These are phyloP conservation scores for Epinephelus coioides DNA, from an alignment of 2,797 vertebrate genomes.

Conservation along the genomic window DNA sequence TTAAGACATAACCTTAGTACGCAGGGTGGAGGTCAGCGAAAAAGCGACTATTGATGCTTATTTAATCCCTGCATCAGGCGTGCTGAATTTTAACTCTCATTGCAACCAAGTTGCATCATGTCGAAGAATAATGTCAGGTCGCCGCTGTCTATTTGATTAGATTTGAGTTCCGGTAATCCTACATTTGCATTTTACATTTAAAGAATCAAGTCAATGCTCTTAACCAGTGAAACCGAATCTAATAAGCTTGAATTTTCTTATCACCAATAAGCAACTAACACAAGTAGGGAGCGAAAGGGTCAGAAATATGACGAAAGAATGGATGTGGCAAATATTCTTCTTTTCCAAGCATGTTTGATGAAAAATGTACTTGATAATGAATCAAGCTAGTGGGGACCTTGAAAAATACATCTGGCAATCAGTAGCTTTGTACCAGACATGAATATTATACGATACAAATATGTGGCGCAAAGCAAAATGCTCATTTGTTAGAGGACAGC, in stretches of 20 bases:
- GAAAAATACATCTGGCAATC: slow-evolving; percentile 17
- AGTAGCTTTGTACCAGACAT: slow-evolving; percentile 8
- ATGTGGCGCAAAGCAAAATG: slow-evolving; percentile 32
- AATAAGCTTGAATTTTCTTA: slow-evolving; percentile 20
- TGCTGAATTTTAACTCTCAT: slow-evolving; percentile 62
- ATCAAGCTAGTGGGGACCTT: slow-evolving; percentile 12
- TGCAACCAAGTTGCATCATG: slow-evolving; percentile 81
- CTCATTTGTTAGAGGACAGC: slow-evolving; percentile 37
- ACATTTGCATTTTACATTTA: slow-evolving; percentile 48
- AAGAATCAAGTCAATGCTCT: slow-evolving; percentile 14
- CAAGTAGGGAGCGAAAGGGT: background rate
- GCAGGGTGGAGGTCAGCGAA: slow-evolving; percentile 45
- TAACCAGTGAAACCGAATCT: background rate
- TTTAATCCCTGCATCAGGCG: slow-evolving; percentile 58
- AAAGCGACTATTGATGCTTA: slow-evolving; percentile 21
- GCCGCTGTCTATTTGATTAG: slow-evolving; percentile 46
- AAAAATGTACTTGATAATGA: slow-evolving; percentile 40
- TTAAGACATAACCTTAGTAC: slow-evolving; percentile 15
- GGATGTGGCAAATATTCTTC: background rate
- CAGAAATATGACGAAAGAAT: background rate
- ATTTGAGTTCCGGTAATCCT: slow-evolving; percentile 34
- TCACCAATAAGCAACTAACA: background rate
- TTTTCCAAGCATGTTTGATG: background rate
- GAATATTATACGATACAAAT: slow-evolving; percentile 50
- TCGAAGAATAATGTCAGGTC: slow-evolving; percentile 59